These are phyloP conservation scores for Numenius arquata DNA, from an alignment of 2,113 vertebrate genomes.

Conservation along the genomic window DNA sequence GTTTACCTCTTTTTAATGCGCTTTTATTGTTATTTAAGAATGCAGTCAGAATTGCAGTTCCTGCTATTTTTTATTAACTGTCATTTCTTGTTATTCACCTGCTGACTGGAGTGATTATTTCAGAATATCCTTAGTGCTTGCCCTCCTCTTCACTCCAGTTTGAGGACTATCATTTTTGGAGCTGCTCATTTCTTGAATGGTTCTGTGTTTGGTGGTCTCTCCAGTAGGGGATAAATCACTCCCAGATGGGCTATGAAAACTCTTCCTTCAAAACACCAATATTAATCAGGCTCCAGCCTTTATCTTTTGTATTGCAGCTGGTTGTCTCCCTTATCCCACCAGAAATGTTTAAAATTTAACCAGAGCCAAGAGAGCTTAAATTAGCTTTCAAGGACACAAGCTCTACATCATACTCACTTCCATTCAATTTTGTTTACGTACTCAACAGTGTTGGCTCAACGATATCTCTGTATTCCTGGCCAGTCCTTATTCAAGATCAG, in stretches of 20 bases:
- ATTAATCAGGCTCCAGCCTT: conserved; percentile 15
- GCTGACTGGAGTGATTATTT: neutral
- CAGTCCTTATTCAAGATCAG: neutral
- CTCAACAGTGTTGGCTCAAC: neutral
- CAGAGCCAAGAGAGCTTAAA: conserved; percentile 22
- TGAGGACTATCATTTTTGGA: neutral
- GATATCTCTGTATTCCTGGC: neutral
- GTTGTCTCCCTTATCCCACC: conserved; percentile 28
- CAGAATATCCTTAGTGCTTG: neutral
- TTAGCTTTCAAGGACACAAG: conserved; percentile 54
- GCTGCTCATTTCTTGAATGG: neutral
- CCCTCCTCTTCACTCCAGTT: neutral
- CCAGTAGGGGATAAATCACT: neutral
- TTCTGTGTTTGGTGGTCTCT: neutral
- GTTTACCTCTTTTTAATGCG: neutral
- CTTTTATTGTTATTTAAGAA: neutral
- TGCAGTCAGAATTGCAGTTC: neutral
- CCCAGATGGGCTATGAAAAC: neutral
- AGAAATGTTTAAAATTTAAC: neutral
- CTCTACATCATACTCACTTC: neutral
- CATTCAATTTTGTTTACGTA: neutral
- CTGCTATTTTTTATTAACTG: neutral
- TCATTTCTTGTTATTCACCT: neutral
- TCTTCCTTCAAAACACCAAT: conserved; percentile 25
- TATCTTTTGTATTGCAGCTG: neutral